phyloP scores from a whole-genome alignment of 2,113 vertebrate genomes.

The Bubo scandiacus region DNA sequence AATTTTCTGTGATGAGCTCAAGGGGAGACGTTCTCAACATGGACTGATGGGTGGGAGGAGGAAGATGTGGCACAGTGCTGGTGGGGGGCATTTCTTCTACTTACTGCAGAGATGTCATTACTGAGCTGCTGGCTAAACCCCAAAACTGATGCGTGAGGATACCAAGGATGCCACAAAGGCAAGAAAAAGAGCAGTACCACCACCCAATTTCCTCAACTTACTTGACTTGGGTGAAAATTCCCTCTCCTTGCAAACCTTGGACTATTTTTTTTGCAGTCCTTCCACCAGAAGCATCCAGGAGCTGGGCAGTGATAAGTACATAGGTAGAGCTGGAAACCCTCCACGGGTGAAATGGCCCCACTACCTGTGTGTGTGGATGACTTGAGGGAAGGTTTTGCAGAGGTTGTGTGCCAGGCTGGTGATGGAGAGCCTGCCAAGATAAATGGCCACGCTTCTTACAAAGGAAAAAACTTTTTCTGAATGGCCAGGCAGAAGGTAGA shows the following conservation, averaged over 20 bases:
- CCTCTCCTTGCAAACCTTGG: neutral
- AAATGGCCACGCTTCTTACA: constrained; percentile 1
- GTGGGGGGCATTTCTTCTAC: neutral
- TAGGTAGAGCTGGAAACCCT: neutral
- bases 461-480: neutral
- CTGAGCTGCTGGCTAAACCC: neutral
- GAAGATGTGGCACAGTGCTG: neutral
- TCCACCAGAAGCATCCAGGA: neutral
- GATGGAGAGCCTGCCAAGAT: constrained; percentile 14
- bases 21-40: rapidly evolving
- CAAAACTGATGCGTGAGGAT: neutral
- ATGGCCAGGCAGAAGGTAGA: neutral
- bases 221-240: neutral
- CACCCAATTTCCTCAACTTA: neutral
- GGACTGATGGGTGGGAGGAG: neutral
- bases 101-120: too few relatives aligned
- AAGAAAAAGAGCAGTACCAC: neutral
- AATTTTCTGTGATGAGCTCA: neutral
- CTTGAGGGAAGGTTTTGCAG: neutral
- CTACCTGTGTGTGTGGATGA: neutral
- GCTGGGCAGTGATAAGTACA: rapidly evolving
- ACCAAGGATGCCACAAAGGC: neutral
- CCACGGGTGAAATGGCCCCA: neutral
- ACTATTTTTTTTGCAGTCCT: neutral
- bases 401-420: neutral